phyloP scores from a whole-genome alignment of 2,888 invertebrate genomes.

The Drosophila sordidula region DNA sequence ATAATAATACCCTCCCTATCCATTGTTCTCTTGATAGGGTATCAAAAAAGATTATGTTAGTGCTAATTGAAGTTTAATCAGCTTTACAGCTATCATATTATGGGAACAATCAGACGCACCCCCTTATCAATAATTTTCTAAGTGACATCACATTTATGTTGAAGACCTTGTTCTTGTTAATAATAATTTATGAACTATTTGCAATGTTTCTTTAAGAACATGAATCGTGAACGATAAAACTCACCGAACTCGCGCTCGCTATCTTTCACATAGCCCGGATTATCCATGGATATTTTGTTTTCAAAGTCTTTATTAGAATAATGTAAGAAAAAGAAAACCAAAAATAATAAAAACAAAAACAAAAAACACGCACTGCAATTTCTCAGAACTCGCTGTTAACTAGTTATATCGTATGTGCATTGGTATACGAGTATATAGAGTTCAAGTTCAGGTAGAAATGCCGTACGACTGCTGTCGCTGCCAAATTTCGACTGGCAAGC shows the following conservation, averaged over 20 bases:
- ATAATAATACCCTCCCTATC: neutral
- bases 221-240: constrained; percentile 5
- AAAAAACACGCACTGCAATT: neutral
- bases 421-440: neutral
- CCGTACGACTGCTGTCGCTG: constrained; percentile 21
- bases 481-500: constrained; percentile 37
- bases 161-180: neutral
- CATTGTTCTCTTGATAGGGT: neutral
- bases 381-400: neutral
- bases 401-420: neutral
- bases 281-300: constrained; percentile 70
- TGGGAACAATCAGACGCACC: neutral
- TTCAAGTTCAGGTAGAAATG: neutral
- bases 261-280: constrained; percentile 72
- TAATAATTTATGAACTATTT: neutral
- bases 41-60: constrained; percentile 1
- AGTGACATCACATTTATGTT: neutral
- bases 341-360: neutral
- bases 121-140: constrained; percentile 1
- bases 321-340: neutral
- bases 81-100: constrained; percentile 3
- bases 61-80: constrained; percentile 8
- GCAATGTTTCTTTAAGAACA: no score
- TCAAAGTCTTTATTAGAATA: neutral
- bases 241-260: constrained; percentile 59